Evolutionary conservation across 2,113 vertebrate species (phyloP).

Genomic region (Lepus europaeus): DNA sequence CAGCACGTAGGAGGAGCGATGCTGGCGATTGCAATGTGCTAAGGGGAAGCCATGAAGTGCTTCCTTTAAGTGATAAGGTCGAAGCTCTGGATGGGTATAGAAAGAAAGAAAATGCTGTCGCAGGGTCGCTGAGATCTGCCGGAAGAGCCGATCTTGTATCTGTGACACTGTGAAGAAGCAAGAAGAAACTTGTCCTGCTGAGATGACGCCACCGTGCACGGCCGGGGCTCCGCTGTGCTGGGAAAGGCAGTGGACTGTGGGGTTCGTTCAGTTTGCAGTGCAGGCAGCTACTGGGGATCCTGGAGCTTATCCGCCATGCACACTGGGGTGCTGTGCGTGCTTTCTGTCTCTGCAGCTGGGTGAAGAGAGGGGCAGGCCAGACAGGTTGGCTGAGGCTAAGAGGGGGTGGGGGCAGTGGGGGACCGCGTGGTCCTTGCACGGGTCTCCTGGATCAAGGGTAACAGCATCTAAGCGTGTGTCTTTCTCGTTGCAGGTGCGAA

Average conservation of each 20-base stretch:
- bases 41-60: neutral
- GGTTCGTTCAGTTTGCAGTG: neutral
- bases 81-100: neutral
- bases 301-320: neutral
- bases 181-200: neutral
- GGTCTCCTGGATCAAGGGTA: neutral
- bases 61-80: neutral
- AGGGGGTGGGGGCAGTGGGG: neutral
- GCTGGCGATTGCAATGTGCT: neutral
- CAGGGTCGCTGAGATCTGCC: neutral
- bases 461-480: constrained; percentile 52
- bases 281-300: neutral
- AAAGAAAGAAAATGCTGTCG: neutral
- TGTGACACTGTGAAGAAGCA: neutral
- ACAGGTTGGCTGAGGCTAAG: neutral
- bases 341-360: no score
- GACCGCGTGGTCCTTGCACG: rapidly evolving
- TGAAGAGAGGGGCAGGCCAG: no score
- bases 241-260: neutral
- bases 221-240: neutral
- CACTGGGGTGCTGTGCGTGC: neutral
- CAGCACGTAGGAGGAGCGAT: neutral
- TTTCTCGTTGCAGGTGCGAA: constrained; percentile 89
- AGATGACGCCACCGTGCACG: no score
- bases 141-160: neutral